phyloP scores from a whole-genome alignment of 2,888 invertebrate genomes.

The Tolmerus cingulatus region DNA sequence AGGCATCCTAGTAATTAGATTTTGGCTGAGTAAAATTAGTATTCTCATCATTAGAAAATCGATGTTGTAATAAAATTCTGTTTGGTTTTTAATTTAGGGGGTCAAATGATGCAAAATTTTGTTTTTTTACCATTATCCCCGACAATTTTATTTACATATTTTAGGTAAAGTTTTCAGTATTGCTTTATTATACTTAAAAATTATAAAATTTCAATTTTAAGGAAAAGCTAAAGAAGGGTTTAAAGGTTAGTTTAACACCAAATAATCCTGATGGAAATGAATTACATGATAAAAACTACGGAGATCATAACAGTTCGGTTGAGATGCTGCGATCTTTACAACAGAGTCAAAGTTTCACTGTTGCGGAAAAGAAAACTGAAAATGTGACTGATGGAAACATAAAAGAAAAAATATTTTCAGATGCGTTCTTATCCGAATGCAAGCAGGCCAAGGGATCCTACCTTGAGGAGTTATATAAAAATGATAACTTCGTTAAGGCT shows the following conservation, averaged over 20 bases:
- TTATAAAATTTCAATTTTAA: neutral
- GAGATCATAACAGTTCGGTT: neutral
- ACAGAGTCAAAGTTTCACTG: neutral
- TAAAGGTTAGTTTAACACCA: neutral
- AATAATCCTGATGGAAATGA: neutral
- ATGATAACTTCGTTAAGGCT: neutral
- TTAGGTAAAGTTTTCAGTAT: too few relatives aligned
- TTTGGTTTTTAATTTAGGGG: too few relatives aligned
- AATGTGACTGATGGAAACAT: neutral
- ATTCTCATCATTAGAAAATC: too few relatives aligned
- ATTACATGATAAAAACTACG: neutral
- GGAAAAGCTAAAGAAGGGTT: neutral
- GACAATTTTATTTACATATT: too few relatives aligned
- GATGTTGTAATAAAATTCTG: too few relatives aligned
- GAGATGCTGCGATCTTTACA: neutral
- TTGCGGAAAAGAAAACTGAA: neutral
- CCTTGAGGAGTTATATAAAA: conserved; percentile 1
- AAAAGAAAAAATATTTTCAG: neutral
- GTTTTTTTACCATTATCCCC: too few relatives aligned
- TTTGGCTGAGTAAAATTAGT: too few relatives aligned
- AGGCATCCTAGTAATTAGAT: too few relatives aligned
- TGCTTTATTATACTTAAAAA: too few relatives aligned
- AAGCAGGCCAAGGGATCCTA: neutral
- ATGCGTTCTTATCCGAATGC: neutral
- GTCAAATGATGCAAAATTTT: too few relatives aligned